phyloP scores from a whole-genome alignment of 2,113 vertebrate genomes.

The Cyanoramphus novaezelandiae region DNA sequence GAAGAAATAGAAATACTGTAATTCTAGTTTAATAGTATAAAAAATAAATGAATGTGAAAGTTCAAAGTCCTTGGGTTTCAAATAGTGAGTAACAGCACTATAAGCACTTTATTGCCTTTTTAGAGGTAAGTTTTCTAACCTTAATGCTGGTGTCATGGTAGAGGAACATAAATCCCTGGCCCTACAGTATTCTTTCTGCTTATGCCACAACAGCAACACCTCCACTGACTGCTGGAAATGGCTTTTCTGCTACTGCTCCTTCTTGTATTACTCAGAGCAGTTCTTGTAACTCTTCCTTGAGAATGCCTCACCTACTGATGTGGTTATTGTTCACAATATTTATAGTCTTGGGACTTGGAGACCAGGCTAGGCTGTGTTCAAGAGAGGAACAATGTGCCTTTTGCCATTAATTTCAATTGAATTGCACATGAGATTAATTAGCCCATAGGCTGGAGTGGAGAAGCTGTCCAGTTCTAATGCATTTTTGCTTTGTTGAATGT shows the following conservation, averaged over 20 bases:
- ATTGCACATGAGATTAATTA: background rate
- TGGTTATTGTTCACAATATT: constrained; percentile 24
- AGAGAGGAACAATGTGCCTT: background rate
- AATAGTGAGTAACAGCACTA: background rate
- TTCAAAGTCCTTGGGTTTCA: background rate
- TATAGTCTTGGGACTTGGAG: background rate
- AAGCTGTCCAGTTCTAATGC: background rate
- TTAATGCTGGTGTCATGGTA: background rate
- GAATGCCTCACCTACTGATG: background rate
- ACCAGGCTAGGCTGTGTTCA: background rate
- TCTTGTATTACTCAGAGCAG: background rate
- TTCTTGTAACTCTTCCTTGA: background rate
- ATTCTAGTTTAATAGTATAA: background rate
- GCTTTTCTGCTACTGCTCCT: background rate
- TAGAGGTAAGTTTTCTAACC: background rate
- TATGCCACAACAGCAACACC: background rate
- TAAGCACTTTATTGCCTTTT: background rate
- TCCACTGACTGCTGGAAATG: background rate
- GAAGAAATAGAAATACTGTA: background rate
- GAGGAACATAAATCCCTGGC: background rate
- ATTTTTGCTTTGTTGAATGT: background rate
- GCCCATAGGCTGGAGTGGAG: background rate
- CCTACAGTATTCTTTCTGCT: background rate
- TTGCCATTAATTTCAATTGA: background rate
- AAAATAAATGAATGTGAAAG: background rate